Evolutionary conservation across 2,888 invertebrate species (phyloP), one percentile per base, ranked within the genome.

Genomic region (Epiperipatus broadwayi): DNA sequence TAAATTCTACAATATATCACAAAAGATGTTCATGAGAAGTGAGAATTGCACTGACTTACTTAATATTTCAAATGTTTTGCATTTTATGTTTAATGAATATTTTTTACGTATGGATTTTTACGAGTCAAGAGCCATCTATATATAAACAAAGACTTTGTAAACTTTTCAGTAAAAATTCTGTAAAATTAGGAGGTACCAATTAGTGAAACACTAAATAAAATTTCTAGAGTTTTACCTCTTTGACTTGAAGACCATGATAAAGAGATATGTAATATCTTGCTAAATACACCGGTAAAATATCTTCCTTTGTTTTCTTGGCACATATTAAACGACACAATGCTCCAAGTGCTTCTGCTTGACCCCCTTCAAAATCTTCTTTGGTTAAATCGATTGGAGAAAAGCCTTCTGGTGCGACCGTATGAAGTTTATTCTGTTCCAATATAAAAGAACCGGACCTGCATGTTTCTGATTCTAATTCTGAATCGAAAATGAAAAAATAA

Each of bases 311-410:
- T 60, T 84, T 85, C 62, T 89, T 89, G 0, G 91, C 78, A 59
- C 87, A 91, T 57, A 97, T 78, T 54, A 95, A 85, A 51, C 91
- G 71, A 59, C 95, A 95, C 16, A 97, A 63, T 3, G 93, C 78
- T 16, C 91, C 95, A 50, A 93, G 69, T 0, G 95, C 93, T 61
- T 89, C 87, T 0, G 95, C 93, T 42, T 84, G 71, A 2, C 95
- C 78, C 55, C 63, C 61, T 48, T 69, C 63, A 47, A 63, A 65
- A 44, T 50, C 47, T 33, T 50, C 50, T 5, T 51, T 43, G 4
- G 46, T 46, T 8, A 51, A 41, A 32, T 44, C 46, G 3, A 47
- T 41, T n/a, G 48, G 46, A 21, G 46, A 44, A 31, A 46, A 48
- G 5, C 21, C 25, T 7, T 21, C 30, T 18, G 36, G 15, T 2